Evolutionary conservation across 64 coral and sea anemone species (phyloP), one percentile per base, ranked within the genome.

Genomic region (Anthopleura sola): DNA sequence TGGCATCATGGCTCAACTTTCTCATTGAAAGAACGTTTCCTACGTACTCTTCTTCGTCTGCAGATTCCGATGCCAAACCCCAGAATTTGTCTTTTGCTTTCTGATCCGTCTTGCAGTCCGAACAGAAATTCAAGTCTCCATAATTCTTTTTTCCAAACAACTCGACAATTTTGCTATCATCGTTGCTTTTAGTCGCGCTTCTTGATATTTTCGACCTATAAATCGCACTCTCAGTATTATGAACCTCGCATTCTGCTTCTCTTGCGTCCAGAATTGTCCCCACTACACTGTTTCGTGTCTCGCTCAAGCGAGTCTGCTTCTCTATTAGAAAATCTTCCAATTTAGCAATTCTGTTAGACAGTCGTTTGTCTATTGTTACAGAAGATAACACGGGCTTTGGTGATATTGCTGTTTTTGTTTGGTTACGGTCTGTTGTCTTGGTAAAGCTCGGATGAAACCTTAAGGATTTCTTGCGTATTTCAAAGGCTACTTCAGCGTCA

Each of bases 11-110:
- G 15, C 66, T 34, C 11, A 34, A 71, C 3, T 12, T 29, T 16
- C 29, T 71, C 14, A 13, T 29, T 7, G n/a, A 32, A 32, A 71
- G 66, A 71, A 71, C 15, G 1, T 34, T 34, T 31, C 28, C 15
- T 9, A 17, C 26, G 17, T 48, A 81, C 38, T 81, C 78, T 12
- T 81, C 78, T 21, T 81, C 78, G 78, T 81, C 78, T 16, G 38
- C 78, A 48, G 78, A 81, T 26, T 81, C 78, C 2, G 78, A 81
- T 8, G 26, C 49, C 9, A 81, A 37, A 14, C 78, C 78, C 78
- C 78, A 81, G 9, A 81, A 81, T 46, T 81, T 81, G 32, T 81
- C 78, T 5, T 81, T 81, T 18, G 38, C 78, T 46, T 44, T 46
- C 19, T 40, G 37, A 14, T 48, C 78, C 33, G 8, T 46, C 16